Evolutionary conservation across 2,797 vertebrate species (phyloP).

Genomic region (Rachycentron canadum): DNA sequence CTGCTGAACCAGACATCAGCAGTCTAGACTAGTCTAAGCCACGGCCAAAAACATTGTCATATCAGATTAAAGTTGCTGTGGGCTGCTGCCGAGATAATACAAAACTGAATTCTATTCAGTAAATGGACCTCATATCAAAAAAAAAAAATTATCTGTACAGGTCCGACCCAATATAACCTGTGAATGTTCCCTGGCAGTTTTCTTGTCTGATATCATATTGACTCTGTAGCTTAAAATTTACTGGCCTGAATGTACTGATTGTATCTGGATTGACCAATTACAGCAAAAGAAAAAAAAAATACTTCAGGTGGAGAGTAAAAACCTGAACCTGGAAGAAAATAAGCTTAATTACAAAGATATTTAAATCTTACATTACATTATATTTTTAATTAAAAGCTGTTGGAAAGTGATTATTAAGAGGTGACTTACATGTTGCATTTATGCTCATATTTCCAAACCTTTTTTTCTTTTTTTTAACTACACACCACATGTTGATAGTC

Average conservation of each 20-base stretch:
- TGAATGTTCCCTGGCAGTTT: conserved; percentile 31
- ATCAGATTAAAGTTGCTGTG: conserved; percentile 39
- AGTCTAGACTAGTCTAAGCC: conserved; percentile 20
- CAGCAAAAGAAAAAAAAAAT: conserved; percentile 23
- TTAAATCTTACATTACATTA: background rate
- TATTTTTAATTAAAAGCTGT: background rate
- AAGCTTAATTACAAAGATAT: background rate
- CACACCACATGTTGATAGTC: too few relatives aligned
- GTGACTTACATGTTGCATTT: too few relatives aligned
- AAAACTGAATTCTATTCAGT: conserved; percentile 30
- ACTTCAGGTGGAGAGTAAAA: background rate
- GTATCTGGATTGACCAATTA: conserved; percentile 48
- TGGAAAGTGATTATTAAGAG: background rate
- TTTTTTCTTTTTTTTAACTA: too few relatives aligned
- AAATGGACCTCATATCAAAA: conserved; percentile 14
- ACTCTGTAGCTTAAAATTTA: conserved; percentile 22
- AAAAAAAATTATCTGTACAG: conserved; percentile 30
- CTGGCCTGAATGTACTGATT: conserved; percentile 22
- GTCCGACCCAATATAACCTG: conserved; percentile 11
- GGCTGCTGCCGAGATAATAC: conserved; percentile 32
- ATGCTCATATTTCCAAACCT: too few relatives aligned
- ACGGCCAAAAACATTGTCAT: conserved; percentile 26
- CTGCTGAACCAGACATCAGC: conserved; percentile 23
- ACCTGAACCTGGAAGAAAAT: conserved; percentile 4
- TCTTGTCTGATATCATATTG: conserved; percentile 19